A percentile compares a stretch with the other conserved stretches of the same genome.
phyloP scores from a whole-genome alignment of 2,888 invertebrate species.

The Rhagonycha fulva region DNA sequence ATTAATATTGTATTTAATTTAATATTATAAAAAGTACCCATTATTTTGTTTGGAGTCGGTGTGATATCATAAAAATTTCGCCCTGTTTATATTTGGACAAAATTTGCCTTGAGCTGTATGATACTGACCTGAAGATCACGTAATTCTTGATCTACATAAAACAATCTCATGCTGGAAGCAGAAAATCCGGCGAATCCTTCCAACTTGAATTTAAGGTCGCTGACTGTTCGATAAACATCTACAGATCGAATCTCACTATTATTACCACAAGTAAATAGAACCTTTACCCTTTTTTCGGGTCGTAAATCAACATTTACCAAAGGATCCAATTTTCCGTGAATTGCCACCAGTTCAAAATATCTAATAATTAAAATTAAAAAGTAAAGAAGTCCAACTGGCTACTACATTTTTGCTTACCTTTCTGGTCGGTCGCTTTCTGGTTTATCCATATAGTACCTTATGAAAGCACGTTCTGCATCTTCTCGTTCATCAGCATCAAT shows the following conservation, averaged over 20 bases:
- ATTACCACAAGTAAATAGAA: constrained; percentile 80
- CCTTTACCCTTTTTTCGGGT: constrained; percentile 85
- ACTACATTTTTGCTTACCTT: constrained; percentile 60
- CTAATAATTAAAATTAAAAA: constrained; percentile 55
- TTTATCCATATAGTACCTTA: constrained; percentile 88
- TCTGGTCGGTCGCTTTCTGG: constrained; percentile 81
- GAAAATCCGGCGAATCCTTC: constrained; percentile 82
- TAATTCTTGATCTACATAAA: constrained; percentile 83
- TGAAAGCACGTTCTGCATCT: constrained; percentile 91
- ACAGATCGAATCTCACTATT: constrained; percentile 74
- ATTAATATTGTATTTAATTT: too few species aligned
- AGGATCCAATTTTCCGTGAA: constrained; percentile 89
- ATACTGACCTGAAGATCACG: constrained; percentile 57
- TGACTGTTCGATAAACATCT: constrained; percentile 80
- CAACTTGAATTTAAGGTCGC: constrained; percentile 78
- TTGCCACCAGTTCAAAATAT: constrained; percentile 78
- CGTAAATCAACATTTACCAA: constrained; percentile 85
- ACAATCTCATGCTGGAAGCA: constrained; percentile 84
- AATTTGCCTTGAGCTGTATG: background rate
- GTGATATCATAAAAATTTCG: background rate
- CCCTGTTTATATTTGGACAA: too few species aligned
- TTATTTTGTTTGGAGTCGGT: too few species aligned
- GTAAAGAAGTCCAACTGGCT: background rate
- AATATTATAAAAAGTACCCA: too few species aligned
- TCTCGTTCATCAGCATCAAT: constrained; percentile 86